Percentiles rank a stretch among this genome's conserved stretches.
Conservation (phyloP, 2,797 vertebrate genomes). For the Sparidentex hasta region DNA sequence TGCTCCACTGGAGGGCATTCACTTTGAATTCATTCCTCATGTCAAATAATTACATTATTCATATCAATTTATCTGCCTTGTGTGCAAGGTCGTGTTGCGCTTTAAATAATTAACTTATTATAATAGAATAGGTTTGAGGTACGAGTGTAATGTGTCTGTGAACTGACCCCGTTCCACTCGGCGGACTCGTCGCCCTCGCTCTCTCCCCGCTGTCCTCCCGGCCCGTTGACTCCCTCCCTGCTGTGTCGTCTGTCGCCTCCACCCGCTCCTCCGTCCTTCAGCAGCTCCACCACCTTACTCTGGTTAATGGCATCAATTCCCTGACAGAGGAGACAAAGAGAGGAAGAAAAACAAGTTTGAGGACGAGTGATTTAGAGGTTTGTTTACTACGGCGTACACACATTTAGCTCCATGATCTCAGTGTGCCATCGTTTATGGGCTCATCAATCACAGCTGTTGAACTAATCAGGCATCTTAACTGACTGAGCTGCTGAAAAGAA, state of each 20-base stretch:
- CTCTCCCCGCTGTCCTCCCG: conserved; percentile 78
- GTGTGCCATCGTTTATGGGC: conserved; percentile 3
- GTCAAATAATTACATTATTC: neutral
- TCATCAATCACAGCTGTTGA: conserved; percentile 35
- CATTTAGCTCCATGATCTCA: conserved; percentile 23
- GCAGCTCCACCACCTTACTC: conserved; percentile 92
- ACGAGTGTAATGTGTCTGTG: neutral
- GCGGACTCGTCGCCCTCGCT: conserved; percentile 85
- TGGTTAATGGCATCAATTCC: conserved; percentile 92
- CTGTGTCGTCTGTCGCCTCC: conserved; percentile 81
- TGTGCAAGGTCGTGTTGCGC: neutral
- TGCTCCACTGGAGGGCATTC: neutral
- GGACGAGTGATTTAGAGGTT: neutral
- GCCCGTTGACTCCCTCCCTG: conserved; percentile 76
- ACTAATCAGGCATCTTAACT: conserved; percentile 9
- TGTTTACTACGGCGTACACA: neutral
- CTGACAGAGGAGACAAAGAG: conserved; percentile 63
- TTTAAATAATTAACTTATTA: neutral
- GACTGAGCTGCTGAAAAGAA: neutral
- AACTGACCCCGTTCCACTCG: conserved; percentile 90
- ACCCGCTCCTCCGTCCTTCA: conserved; percentile 86
- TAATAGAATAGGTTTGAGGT: neutral
- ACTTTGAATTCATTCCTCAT: neutral
- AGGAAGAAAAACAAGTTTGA: neutral
- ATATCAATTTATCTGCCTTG: neutral